Percentiles rank a stretch among this genome's conserved stretches.
phyloP scores from a whole-genome alignment of 1,140 invertebrate species.

The Meloidogyne chitwoodi region DNA sequence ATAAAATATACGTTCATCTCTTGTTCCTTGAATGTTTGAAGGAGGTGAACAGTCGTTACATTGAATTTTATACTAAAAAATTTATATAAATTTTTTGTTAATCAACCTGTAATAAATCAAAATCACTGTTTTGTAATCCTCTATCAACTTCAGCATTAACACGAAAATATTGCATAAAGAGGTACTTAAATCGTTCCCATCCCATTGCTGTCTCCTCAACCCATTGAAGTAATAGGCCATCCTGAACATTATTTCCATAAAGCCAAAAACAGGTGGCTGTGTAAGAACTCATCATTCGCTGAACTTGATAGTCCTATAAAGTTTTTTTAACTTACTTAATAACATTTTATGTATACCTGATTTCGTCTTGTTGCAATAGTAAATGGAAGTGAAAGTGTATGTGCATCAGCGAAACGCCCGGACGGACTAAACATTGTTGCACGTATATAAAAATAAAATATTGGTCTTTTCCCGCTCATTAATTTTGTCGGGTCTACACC shows the following conservation, averaged over 20 bases:
- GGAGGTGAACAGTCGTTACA: constrained; percentile 40
- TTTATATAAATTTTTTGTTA: neutral
- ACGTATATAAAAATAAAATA: constrained; percentile 58
- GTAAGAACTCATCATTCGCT: constrained; percentile 59
- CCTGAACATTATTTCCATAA: constrained; percentile 52
- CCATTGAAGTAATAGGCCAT: constrained; percentile 57
- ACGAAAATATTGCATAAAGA: constrained; percentile 48
- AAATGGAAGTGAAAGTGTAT: constrained; percentile 58
- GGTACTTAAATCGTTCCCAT: constrained; percentile 45
- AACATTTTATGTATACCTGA: neutral
- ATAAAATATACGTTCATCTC: neutral
- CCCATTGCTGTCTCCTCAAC: constrained; percentile 33
- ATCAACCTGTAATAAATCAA: constrained; percentile 39
- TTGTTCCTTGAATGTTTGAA: neutral
- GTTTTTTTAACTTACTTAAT: too few species aligned
- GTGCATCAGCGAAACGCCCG: constrained; percentile 54
- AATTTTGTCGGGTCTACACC: constrained; percentile 44
- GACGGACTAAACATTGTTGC: constrained; percentile 60
- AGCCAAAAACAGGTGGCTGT: constrained; percentile 60
- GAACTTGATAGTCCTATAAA: constrained; percentile 46
- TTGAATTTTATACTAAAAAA: constrained; percentile 41
- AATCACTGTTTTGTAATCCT: constrained; percentile 41
- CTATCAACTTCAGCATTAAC: constrained; percentile 48
- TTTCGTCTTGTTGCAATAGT: constrained; percentile 53
- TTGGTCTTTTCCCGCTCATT: constrained; percentile 55